Conservation (phyloP, 2,113 vertebrate genomes). For the Cyphomyrus discorhynchus region DNA sequence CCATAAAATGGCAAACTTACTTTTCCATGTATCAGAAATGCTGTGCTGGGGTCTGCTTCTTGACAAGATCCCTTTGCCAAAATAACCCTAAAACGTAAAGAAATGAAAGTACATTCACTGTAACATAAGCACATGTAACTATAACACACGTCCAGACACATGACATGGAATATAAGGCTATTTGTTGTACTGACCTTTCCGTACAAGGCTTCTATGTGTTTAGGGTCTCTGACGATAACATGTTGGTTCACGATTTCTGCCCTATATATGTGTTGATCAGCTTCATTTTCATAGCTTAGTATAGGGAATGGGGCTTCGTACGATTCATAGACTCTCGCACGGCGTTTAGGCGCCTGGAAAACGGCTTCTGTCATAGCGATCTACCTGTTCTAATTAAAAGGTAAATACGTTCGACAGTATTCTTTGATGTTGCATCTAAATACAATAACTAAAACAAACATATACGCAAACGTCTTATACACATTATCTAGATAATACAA, state of each 20-base stretch:
- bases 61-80: conserved; percentile 89
- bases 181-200: conserved; percentile 50
- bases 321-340: conserved; percentile 63
- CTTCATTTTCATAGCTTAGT: conserved; percentile 28
- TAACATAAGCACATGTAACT: neutral
- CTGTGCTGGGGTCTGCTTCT: conserved; percentile 74
- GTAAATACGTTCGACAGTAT: neutral
- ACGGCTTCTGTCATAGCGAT: conserved; percentile 48
- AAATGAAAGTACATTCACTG: conserved; percentile 9
- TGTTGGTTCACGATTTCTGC: conserved; percentile 74
- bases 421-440: neutral
- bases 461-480: neutral
- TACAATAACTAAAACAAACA: neutral
- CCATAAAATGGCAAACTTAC: conserved; percentile 48
- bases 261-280: conserved; percentile 47
- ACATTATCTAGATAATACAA: neutral
- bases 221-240: conserved; percentile 65
- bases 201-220: conserved; percentile 72
- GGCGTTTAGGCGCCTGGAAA: conserved; percentile 75
- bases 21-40: conserved; percentile 73
- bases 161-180: neutral
- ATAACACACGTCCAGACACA: neutral
- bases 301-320: conserved; percentile 72
- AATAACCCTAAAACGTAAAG: conserved; percentile 69
- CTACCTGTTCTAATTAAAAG: neutral